Evolutionary conservation across 2,113 vertebrate species (phyloP).

Genomic region (Cheirogaleus medius): DNA sequence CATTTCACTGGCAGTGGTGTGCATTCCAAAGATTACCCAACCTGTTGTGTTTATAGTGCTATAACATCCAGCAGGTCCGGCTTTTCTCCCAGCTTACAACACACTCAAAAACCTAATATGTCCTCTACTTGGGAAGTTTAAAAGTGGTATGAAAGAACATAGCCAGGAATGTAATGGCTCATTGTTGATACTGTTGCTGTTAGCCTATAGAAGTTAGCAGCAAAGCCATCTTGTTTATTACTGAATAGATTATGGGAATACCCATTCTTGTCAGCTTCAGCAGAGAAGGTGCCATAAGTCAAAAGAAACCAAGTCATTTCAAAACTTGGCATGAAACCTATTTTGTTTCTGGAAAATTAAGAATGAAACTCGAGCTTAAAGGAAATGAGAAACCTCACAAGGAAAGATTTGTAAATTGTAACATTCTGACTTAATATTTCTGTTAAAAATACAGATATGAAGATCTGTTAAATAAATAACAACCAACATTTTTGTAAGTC

Average conservation of each 20-base stretch:
- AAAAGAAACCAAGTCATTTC: background rate
- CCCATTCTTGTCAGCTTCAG: background rate
- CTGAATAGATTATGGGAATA: background rate
- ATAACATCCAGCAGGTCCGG: background rate
- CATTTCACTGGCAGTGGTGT: constrained; percentile 25
- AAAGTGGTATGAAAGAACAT: background rate
- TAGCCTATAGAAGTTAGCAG: background rate
- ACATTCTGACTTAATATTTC: background rate
- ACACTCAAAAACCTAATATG: background rate
- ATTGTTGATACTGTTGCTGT: background rate
- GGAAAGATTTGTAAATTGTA: background rate
- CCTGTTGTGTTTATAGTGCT: background rate
- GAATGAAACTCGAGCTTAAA: background rate
- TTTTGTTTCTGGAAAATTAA: constrained; percentile 34
- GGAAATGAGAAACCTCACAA: background rate
- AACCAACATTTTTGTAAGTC: background rate
- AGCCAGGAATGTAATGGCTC: background rate
- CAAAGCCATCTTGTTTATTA: background rate
- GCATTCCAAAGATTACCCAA: constrained; percentile 43
- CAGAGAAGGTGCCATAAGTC: background rate
- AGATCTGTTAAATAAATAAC: background rate
- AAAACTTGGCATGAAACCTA: background rate
- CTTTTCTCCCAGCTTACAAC: background rate
- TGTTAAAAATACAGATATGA: background rate
- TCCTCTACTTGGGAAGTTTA: background rate